A percentile compares a stretch with the other conserved stretches of the same genome.
Conservation (phyloP, 2,888 invertebrate genomes). For the Luperina nickerlii region DNA sequence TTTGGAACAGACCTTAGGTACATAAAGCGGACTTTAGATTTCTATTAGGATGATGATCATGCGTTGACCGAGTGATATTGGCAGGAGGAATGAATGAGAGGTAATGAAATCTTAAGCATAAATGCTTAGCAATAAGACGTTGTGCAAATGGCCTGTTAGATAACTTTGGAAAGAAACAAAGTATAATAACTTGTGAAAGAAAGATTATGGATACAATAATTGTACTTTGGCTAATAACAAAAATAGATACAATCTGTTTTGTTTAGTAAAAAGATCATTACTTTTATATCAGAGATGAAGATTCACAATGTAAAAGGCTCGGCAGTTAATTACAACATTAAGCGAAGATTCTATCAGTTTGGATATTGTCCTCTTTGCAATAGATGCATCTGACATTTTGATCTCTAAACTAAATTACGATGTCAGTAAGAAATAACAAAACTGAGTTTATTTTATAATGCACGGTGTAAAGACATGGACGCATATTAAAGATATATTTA, state of each 20-base stretch:
- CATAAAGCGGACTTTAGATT: background rate
- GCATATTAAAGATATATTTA: too few relatives aligned
- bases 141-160: background rate
- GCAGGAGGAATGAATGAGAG: background rate
- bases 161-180: background rate
- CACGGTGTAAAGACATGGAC: background rate
- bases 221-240: background rate
- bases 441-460: background rate
- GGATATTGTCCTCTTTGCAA: background rate
- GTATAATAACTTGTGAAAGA: background rate
- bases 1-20: too few relatives aligned
- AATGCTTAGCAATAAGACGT: background rate
- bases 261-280: background rate
- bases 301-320: background rate
- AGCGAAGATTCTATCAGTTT: conserved; percentile 10
- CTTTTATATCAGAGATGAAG: background rate
- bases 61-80: background rate
- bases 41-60: background rate
- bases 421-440: background rate
- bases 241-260: background rate
- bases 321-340: background rate
- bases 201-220: background rate
- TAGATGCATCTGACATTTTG: background rate
- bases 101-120: background rate
- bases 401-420: background rate